These are phyloP conservation scores for Brachyalestes nurse DNA, from an alignment of 2,797 vertebrate genomes.

Conservation along the genomic window DNA sequence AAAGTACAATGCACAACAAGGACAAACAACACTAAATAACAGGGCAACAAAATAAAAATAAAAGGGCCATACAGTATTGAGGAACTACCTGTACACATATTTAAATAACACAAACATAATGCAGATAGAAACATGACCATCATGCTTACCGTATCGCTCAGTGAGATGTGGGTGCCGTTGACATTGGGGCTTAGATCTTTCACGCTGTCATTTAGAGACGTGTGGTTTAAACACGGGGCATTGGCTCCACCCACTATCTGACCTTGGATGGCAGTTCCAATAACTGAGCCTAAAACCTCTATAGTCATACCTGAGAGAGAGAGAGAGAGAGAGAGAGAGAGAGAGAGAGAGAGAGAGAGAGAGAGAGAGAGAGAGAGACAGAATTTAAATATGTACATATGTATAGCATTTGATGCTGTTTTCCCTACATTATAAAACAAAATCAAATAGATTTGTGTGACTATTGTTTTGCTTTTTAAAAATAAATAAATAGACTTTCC, in stretches of 20 bases:
- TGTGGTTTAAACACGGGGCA: conserved; percentile 77
- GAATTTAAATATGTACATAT: too few relatives aligned
- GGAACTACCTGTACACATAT: too few relatives aligned
- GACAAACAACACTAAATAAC: too few relatives aligned
- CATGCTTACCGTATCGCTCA: conserved; percentile 78
- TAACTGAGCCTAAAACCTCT: conserved; percentile 89
- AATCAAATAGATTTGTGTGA: too few relatives aligned
- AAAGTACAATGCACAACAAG: too few relatives aligned
- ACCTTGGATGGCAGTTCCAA: conserved; percentile 93
- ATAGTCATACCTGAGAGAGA: conserved; percentile 88
- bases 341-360: conserved; percentile 37
- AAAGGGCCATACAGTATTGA: too few relatives aligned
- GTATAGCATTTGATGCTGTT: too few relatives aligned
- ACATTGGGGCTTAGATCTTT: conserved; percentile 58
- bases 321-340: conserved; percentile 21
- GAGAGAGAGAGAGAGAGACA: conserved; percentile 36
- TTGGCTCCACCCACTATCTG: conserved; percentile 88
- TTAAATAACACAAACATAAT: too few relatives aligned
- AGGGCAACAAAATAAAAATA: neutral
- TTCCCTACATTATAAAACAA: too few relatives aligned
- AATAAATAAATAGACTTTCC: too few relatives aligned
- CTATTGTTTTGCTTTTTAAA: too few relatives aligned
- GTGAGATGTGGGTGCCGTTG: conserved; percentile 70
- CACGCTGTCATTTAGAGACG: conserved; percentile 55
- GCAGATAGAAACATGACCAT: neutral